Conservation (phyloP, 1,140 invertebrate species). For the Caerostris darwini region DNA sequence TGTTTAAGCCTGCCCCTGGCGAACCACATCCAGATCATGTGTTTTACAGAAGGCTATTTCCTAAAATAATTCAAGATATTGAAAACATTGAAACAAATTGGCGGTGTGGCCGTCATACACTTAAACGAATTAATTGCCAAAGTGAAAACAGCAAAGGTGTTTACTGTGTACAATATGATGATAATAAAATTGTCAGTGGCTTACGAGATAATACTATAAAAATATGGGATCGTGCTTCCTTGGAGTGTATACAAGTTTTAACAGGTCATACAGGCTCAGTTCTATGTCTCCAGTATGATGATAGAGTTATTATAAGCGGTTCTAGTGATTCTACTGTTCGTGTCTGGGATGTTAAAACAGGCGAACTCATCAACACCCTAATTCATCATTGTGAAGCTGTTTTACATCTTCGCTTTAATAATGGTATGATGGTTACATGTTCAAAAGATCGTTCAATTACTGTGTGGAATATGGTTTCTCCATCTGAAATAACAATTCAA, state of each 20-base stretch:
- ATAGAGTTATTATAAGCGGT: conserved; percentile 98
- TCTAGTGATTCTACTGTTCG: conserved; percentile 98
- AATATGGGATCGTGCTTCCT: conserved; percentile 95
- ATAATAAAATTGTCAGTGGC: conserved; percentile 99
- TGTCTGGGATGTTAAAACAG: conserved; percentile 85
- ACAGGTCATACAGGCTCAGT: conserved; percentile 99
- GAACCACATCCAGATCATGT: conserved; percentile 95
- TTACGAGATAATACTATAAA: conserved; percentile 99
- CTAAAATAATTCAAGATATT: conserved; percentile 94
- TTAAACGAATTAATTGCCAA: conserved; percentile 98
- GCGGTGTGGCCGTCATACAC: conserved; percentile 96
- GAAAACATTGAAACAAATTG: conserved; percentile 98
- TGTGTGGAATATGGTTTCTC: conserved; percentile 99
- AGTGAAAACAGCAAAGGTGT: conserved; percentile 97
- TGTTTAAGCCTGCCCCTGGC: conserved; percentile 96
- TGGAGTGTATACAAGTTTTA: conserved; percentile 94
- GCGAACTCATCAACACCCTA: conserved; percentile 93
- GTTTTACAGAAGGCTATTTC: conserved; percentile 97
- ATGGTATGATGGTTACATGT: conserved; percentile 99
- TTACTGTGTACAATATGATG: conserved; percentile 99
- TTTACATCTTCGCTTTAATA: conserved; percentile 97
- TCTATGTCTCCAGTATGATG: conserved; percentile 98
- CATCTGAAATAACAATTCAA: conserved; percentile 96
- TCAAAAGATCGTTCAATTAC: conserved; percentile 99
- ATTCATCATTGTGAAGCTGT: conserved; percentile 99